Evolutionary conservation across 2,797 vertebrate species (phyloP), one percentile per base, ranked within the genome.

Genomic region (Heliangelus exortis): DNA sequence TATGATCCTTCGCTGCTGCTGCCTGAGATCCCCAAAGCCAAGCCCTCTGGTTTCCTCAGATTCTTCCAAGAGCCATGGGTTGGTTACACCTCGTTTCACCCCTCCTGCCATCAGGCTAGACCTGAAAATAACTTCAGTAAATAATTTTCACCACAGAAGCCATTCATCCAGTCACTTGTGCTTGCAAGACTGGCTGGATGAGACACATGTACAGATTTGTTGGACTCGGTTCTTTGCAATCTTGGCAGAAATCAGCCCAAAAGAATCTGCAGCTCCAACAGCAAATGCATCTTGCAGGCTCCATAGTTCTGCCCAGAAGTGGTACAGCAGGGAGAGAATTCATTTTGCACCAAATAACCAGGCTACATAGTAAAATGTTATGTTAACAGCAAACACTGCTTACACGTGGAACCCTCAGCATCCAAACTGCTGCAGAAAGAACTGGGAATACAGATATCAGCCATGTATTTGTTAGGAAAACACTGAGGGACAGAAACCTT

Each of bases 51-150:
- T 99, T 96, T 99, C 99, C 83, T 99, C 99, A 0, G 99, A 84
- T 93, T 99, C 99, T 13, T 99, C 98, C 63, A 99, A 69, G 92
- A 99, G 98, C 99, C 99, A 99, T 1, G 99, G 99, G 96, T 99
- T 99, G 78, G 91, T 96, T 3, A 94, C 18, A 9, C 83, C 97
- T 92, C 94, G 97, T 75, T 96, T 97, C 19, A 87, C 66, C 69
- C 97, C 98, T 91, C 98, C 98, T 0, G 97, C 93, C 98, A 99
- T 98, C 85, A 99, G 92, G 61, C 97, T 98, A 4, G 98, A 99
- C 87, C 99, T 99, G 95, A 43, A 95, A 95, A 95, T 7, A 84
- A 75, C 12, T 61, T 41, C 54, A 86, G 80, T 82, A 89, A 88
- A 43, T 34, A 76, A 83, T 20, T 72, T 29, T 59, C 74, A 86